A percentile compares a stretch with the other conserved stretches of the same genome.
These are phyloP conservation scores for Marmota monax DNA, from an alignment of 2,113 vertebrate species.

Conservation along the genomic window DNA sequence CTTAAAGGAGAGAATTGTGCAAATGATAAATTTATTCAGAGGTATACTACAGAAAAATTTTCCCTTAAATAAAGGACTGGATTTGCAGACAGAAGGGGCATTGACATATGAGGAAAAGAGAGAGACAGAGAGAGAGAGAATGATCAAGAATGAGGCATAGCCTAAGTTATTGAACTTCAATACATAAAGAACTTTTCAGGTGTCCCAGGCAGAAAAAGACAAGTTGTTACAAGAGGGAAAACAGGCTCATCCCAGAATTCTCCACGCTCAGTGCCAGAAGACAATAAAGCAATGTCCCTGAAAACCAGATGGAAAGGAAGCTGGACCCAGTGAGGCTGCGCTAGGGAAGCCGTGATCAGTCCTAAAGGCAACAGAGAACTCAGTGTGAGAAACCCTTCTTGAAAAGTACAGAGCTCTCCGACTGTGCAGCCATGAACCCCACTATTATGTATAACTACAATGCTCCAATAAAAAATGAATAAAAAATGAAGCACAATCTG, in stretches of 20 bases:
- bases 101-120: neutral
- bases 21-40: neutral
- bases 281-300: neutral
- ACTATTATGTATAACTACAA: too few species aligned
- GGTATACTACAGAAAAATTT: neutral
- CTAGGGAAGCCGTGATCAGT: fast-evolving
- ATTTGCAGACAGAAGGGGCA: neutral
- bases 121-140: neutral
- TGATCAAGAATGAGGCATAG: fast-evolving
- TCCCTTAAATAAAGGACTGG: neutral
- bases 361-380: neutral
- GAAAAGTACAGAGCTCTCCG: neutral
- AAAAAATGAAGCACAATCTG: neutral
- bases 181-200: neutral
- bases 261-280: neutral
- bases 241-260: neutral
- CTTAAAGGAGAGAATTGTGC: neutral
- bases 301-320: neutral
- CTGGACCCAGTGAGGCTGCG: fast-evolving
- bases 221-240: neutral
- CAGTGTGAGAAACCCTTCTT: neutral
- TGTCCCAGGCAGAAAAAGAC: neutral
- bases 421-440: too few species aligned
- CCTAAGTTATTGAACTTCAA: neutral
- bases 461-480: too few species aligned